Evolutionary conservation across 2,888 invertebrate genomes (phyloP).

Genomic region (Netelia fuscicornis): DNA sequence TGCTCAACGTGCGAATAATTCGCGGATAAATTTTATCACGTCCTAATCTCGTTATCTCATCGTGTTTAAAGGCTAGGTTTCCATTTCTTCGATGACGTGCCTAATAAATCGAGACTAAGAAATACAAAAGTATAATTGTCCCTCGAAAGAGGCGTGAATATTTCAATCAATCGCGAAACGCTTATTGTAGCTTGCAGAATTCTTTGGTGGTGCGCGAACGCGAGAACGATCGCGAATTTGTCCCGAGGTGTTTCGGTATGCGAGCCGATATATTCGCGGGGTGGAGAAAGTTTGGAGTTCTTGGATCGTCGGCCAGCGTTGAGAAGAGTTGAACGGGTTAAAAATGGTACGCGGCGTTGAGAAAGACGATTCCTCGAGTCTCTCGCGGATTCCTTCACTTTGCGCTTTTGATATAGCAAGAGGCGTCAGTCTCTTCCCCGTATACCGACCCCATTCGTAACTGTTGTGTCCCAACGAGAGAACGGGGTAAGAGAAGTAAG

Average conservation of each 20-base stretch:
- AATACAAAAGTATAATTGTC: not conserved
- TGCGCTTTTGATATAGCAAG: slow-evolving; percentile 50
- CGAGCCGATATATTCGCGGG: slow-evolving; percentile 32
- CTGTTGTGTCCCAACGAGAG: slow-evolving; percentile 52
- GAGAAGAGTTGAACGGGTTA: slow-evolving; percentile 6
- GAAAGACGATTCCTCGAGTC: slow-evolving; percentile 17
- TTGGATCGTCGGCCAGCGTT: not conserved
- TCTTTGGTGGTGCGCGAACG: not conserved
- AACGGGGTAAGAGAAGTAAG: slow-evolving; percentile 49
- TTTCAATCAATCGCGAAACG: not conserved
- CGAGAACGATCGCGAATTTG: slow-evolving; percentile 43
- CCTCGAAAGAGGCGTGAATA: not conserved
- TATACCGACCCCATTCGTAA: slow-evolving; percentile 64
- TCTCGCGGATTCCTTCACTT: slow-evolving; percentile 3
- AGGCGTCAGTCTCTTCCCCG: slow-evolving; percentile 33
- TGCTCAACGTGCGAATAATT: no score
- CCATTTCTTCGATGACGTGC: not conserved
- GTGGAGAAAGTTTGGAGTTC: not conserved
- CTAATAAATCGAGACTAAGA: not conserved
- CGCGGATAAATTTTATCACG: no score
- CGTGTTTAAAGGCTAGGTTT: not conserved
- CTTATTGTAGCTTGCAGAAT: slow-evolving; percentile 4
- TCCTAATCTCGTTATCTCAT: no score
- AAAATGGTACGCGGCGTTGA: slow-evolving; percentile 27
- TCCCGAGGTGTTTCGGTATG: slow-evolving; percentile 45